Base-by-base conservation (phyloP, 1,140 invertebrate species). In the Potamilus streckersoni region DNA sequence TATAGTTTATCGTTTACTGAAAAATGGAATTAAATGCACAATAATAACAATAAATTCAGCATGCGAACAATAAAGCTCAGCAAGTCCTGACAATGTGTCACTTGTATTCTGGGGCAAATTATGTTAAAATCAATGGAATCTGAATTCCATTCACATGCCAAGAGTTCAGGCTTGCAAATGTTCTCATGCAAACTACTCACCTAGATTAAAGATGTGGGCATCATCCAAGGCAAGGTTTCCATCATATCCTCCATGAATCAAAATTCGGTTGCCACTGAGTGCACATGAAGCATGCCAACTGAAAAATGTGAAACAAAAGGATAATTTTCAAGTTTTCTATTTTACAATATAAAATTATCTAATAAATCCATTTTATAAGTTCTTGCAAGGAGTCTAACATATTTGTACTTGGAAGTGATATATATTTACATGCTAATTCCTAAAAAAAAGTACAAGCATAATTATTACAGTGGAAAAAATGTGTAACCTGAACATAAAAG, bases 241-340 rank as follows among this genome's bases (percentile, higher is more conserved):
- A 78, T 88, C 85, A 79, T 88, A 89, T 27, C 88, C 88, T n/a
- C 87, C 88, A 79, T 88, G 86, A 23, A 89, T 88, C 27, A 89
- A 73, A 14, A 89, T 80, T 31, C 87, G 78, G 56, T 83, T 82
- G 15, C 80, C 80, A 70, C 76, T 83, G 38, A 89, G 75, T 38
- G 84, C 80, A 82, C 83, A 85, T 12, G 88, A 88, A 23, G 86
- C 84, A 84, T 88, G 87, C 88, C 88, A 89, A 72, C 88, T 88
- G 77, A 49, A 80, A 75, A 71, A 19, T 75, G 61, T 79, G 68
- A 63, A 57, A 56, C 17, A 31, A 27, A 19, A 69, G 19, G 49
- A 55, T 69, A 15, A 57, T 20, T 31, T 31, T 31, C 27, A 31
- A 31, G 27, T 31, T 31, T 31, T 31, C 27, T 31, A 3, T 31